Base-by-base conservation (phyloP, 23 tunicate genomes). In the Ascidia mentula region DNA sequence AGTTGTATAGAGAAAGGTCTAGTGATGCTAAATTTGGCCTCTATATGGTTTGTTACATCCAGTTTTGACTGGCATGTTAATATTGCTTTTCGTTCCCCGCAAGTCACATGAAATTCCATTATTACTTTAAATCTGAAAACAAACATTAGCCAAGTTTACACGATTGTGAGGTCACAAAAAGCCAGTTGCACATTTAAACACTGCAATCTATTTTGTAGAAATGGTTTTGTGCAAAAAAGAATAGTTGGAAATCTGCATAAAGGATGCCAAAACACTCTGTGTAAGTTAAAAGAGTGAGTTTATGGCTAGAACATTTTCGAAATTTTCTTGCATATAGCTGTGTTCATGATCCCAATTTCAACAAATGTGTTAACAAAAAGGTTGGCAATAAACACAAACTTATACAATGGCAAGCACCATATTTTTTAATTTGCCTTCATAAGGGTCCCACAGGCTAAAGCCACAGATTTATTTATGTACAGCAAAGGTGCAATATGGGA, bases 111-210 rank as follows among this genome's bases (percentile, higher is more conserved):
- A 53, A 20, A 53, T 53, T 53, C 65, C 65, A 53, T 53, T 3
- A 20, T 53, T 53, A 53, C 65, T 53, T 53, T 53, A 9, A 53
- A 53, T 53, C 65, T 53, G 65, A 20, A 53, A 53, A 53, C 65
- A 53, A 9, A 53, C 53, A 42, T 42, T 42, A 42, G 53, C 53
- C 53, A 42, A 9, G 53, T 42, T 42, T 42, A 42, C 53, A 42
- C n/a, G n/a, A n/a, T n/a, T n/a, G n/a, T 42, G 53, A 42, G 53
- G 53, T 42, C 53, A 42, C 15, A 42, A 42, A 42, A 42, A n/a
- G 15, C 53, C 53, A 42, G 53, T 42, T 42, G 53, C 53, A 42
- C 53, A 42, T 12, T 42, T 42, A 42, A 42, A 42, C 53, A 42
- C 53, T 42, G 53, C 53, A 42, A 42, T 42, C 53, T 15, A 42